Evolutionary conservation across 2,888 invertebrate species (phyloP).

Genomic region (Eubasilissa splendida): DNA sequence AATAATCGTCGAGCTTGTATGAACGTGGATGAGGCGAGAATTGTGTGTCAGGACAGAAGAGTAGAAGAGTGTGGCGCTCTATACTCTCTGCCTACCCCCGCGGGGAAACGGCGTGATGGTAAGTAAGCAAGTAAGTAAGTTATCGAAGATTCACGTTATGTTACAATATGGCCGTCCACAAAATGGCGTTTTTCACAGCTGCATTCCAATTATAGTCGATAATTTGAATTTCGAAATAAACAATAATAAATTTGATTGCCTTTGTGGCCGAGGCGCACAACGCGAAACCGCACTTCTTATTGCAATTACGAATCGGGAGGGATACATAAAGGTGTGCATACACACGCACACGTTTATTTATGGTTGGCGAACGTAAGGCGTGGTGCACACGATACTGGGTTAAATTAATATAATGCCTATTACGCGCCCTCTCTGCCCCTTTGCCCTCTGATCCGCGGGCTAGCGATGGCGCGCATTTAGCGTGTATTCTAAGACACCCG

Average conservation of each 20-base stretch:
- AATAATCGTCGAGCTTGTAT: no score
- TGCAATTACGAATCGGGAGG: constrained; percentile 20
- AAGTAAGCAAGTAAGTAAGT: no score
- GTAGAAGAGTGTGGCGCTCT: no score
- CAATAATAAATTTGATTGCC: constrained; percentile 21
- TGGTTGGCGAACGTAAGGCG: constrained; percentile 20
- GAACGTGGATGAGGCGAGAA: no score
- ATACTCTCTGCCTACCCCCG: no score
- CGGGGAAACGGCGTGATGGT: no score
- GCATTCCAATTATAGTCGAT: constrained; percentile 16
- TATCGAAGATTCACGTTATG: not conserved
- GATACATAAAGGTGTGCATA: constrained; percentile 18
- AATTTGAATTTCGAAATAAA: constrained; percentile 16
- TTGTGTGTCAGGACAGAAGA: no score
- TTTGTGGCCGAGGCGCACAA: not conserved
- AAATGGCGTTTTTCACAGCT: not conserved
- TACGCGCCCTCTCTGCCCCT: constrained; percentile 5
- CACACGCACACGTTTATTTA: constrained; percentile 35
- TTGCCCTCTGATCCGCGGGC: constrained; percentile 17
- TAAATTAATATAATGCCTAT: constrained; percentile 24
- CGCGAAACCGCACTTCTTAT: constrained; percentile 7
- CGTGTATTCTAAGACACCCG: no score
- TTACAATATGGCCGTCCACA: not conserved
- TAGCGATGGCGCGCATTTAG: not conserved
- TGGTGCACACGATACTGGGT: constrained; percentile 23